A percentile compares a stretch with the other conserved stretches of the same genome.
Evolutionary conservation across 1,140 invertebrate genomes (phyloP).

Genomic region (silkworm (Bombyx mori)): DNA sequence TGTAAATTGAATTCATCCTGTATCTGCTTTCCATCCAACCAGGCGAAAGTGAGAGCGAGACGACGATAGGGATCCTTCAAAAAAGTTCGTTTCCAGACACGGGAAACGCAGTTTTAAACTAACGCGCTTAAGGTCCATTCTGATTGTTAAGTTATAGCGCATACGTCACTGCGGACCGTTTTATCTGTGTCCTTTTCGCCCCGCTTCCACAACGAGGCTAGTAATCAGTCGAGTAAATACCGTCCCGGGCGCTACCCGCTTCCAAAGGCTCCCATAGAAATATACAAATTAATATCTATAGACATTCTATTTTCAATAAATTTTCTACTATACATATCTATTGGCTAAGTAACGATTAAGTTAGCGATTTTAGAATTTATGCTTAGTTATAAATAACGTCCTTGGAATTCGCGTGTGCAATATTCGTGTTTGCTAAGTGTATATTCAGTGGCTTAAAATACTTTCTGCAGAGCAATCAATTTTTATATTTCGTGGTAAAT

Average conservation of each 20-base stretch:
- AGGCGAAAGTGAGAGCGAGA: constrained; percentile 49
- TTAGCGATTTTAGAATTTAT: no score
- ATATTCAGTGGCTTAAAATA: constrained; percentile 5
- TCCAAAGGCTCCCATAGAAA: constrained; percentile 14
- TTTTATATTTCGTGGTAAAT: constrained; percentile 20
- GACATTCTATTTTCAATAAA: no score
- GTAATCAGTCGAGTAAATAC: constrained; percentile 59
- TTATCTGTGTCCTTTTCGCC: constrained; percentile 56
- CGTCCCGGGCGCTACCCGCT: constrained; percentile 54
- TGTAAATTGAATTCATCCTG: constrained; percentile 62
- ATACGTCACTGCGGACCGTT: constrained; percentile 22
- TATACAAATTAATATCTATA: constrained; percentile 13
- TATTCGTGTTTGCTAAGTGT: constrained; percentile 8
- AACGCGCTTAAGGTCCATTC: no score
- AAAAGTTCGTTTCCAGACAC: constrained; percentile 22
- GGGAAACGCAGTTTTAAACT: constrained; percentile 1
- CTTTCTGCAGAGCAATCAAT: constrained; percentile 1
- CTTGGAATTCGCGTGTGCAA: constrained; percentile 12
- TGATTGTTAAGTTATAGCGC: constrained; percentile 1
- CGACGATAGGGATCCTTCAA: constrained; percentile 46
- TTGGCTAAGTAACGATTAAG: no score
- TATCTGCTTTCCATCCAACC: constrained; percentile 57
- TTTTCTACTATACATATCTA: no score
- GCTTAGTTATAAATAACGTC: background rate
- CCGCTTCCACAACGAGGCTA: constrained; percentile 42